Evolutionary conservation across 2,113 vertebrate species (phyloP).

Genomic region (Ardeotis arabs): DNA sequence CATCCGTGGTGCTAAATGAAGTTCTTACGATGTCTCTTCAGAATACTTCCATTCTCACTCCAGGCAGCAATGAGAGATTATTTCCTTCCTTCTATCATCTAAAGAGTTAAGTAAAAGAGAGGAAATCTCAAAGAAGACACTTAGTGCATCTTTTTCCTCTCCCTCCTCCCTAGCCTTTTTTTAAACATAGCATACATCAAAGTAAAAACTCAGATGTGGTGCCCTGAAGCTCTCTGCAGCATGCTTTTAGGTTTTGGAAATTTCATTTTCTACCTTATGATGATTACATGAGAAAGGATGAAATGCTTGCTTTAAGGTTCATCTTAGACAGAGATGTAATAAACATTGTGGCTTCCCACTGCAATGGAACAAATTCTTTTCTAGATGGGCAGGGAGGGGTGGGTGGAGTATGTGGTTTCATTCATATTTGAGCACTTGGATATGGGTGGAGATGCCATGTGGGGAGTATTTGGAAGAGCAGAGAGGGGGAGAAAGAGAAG

Average conservation of each 20-base stretch:
- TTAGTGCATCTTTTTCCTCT: conserved; percentile 1
- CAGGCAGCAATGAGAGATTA: conserved; percentile 1
- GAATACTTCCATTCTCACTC: conserved; percentile 33
- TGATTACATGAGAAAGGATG: conserved; percentile 74
- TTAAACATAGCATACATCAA: conserved; percentile 71
- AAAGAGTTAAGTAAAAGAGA: conserved; percentile 69
- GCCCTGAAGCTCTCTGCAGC: conserved; percentile 76
- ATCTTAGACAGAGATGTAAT: conserved; percentile 74
- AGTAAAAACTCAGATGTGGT: conserved; percentile 69
- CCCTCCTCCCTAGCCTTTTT: neutral
- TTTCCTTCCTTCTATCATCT: conserved; percentile 28
- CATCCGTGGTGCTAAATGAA: conserved; percentile 37
- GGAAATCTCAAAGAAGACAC: conserved; percentile 62
- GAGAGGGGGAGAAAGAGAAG: neutral
- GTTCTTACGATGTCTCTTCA: conserved; percentile 33
- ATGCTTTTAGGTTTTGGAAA: conserved; percentile 79
- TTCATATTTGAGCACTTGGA: conserved; percentile 36
- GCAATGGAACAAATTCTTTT: conserved; percentile 66
- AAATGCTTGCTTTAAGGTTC: conserved; percentile 78
- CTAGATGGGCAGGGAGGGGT: neutral
- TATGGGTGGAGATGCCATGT: neutral
- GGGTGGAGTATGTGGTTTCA: neutral
- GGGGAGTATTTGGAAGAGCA: neutral
- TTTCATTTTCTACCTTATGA: conserved; percentile 78
- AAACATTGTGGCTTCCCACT: conserved; percentile 70